These are phyloP conservation scores for Malurus leucopterus DNA, from an alignment of 2,797 vertebrate genomes.

Conservation along the genomic window DNA sequence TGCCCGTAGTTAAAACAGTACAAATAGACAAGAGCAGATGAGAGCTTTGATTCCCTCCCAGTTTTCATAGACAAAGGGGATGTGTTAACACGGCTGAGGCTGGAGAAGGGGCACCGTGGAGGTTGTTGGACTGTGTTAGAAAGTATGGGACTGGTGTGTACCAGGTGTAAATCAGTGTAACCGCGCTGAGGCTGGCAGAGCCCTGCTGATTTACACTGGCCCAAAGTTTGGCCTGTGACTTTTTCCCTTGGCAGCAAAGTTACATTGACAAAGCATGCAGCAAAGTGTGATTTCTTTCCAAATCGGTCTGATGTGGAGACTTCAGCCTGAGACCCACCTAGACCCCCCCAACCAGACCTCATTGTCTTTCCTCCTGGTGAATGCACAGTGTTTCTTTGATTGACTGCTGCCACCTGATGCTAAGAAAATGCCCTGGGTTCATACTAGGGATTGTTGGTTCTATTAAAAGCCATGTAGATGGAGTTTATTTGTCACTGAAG, in stretches of 20 bases:
- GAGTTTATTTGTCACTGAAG: conserved; percentile 79
- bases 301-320: neutral
- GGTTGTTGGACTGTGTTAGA: neutral
- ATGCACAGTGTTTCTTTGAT: conserved; percentile 69
- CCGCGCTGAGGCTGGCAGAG: neutral
- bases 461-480: conserved; percentile 78
- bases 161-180: neutral
- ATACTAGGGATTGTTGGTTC: conserved; percentile 76
- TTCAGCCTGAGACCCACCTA: conserved; percentile 38
- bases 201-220: neutral
- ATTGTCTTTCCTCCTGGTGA: conserved; percentile 73
- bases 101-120: neutral
- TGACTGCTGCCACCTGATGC: conserved; percentile 84
- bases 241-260: neutral
- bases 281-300: neutral
- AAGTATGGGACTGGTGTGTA: neutral
- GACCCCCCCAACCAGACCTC: conserved; percentile 10
- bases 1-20: conserved; percentile 27
- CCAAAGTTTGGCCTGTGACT: neutral
- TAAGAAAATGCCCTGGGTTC: conserved; percentile 74
- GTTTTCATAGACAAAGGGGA: neutral
- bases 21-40: conserved; percentile 45
- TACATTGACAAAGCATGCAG: neutral
- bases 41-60: conserved; percentile 6
- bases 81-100: neutral